Conservation (phyloP, 2,888 invertebrate genomes). For the Aphrophora alni region DNA sequence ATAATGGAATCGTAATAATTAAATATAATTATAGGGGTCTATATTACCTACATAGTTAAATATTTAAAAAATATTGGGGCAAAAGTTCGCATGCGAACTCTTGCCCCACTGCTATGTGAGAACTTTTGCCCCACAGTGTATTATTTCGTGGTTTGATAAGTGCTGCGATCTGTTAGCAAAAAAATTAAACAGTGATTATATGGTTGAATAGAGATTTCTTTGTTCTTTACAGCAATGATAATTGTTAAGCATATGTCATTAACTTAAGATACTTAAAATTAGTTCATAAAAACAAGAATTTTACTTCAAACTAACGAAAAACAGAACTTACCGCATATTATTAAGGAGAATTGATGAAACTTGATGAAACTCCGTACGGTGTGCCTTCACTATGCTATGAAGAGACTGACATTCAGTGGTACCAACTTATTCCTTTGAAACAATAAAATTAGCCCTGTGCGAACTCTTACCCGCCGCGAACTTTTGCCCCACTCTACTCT, state of each 20-base stretch:
- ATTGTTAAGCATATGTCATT: not conserved
- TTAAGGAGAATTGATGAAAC: too few species aligned
- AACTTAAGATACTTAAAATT: slow-evolving; percentile 21
- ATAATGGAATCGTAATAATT: too few species aligned
- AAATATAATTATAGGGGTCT: too few species aligned
- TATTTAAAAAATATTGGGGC: slow-evolving; percentile 21
- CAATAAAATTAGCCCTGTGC: not conserved
- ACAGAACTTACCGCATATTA: slow-evolving; percentile 25
- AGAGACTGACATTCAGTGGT: too few species aligned
- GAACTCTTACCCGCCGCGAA: slow-evolving; percentile 13
- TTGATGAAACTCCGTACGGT: too few species aligned
- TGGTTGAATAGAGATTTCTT: slow-evolving; percentile 16
- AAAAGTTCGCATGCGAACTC: slow-evolving; percentile 31
- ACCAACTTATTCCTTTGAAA: not conserved
- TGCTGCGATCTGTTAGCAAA: slow-evolving; percentile 22
- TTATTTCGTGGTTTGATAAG: slow-evolving; percentile 6
- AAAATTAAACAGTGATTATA: slow-evolving; percentile 3
- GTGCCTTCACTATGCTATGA: too few species aligned
- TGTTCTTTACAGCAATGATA: slow-evolving; percentile 19
- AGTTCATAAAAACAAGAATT: slow-evolving; percentile 19
- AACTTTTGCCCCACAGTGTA: slow-evolving; percentile 21
- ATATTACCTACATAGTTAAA: too few species aligned
- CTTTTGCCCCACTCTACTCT: slow-evolving; percentile 14
- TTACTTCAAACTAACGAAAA: slow-evolving; percentile 12
- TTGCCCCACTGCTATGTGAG: slow-evolving; percentile 18